Evolutionary conservation across 2,888 invertebrate genomes (phyloP).

Genomic region (Trilocha varians): DNA sequence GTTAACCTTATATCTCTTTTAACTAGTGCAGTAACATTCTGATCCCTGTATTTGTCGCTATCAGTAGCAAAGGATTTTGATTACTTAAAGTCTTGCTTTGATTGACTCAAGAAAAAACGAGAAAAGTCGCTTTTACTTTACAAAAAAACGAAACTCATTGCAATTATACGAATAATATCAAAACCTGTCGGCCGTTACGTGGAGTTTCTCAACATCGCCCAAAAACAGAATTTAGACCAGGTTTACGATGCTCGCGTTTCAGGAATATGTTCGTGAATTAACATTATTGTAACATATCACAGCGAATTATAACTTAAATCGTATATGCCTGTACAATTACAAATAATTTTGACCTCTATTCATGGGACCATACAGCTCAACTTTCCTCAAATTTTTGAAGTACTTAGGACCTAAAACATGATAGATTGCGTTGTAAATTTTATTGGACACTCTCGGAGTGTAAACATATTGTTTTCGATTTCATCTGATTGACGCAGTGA

Average conservation of each 20-base stretch:
- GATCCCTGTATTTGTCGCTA: no score
- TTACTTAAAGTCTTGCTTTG: no score
- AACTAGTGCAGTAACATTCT: no score
- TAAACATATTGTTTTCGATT: slow-evolving; percentile 5
- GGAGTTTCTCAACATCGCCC: background rate
- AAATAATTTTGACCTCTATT: background rate
- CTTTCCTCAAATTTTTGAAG: background rate
- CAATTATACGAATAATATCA: background rate
- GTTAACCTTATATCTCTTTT: no score
- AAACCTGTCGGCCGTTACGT: background rate
- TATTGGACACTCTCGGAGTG: slow-evolving; percentile 2
- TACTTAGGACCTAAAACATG: background rate
- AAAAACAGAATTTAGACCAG: slow-evolving; percentile 3
- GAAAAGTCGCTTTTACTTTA: no score
- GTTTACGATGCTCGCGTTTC: slow-evolving; percentile 3
- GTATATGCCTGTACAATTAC: background rate
- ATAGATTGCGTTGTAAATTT: background rate
- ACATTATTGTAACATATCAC: slow-evolving; percentile 4
- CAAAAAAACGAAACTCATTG: no score
- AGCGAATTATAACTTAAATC: slow-evolving; percentile 3
- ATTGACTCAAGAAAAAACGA: no score
- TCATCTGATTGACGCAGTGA: slow-evolving; percentile 2
- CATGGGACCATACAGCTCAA: background rate
- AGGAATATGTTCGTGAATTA: slow-evolving; percentile 1
- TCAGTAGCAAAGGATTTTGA: no score